Conservation (phyloP, 2,797 vertebrate genomes). For the Sebastes kiyomatsui region DNA sequence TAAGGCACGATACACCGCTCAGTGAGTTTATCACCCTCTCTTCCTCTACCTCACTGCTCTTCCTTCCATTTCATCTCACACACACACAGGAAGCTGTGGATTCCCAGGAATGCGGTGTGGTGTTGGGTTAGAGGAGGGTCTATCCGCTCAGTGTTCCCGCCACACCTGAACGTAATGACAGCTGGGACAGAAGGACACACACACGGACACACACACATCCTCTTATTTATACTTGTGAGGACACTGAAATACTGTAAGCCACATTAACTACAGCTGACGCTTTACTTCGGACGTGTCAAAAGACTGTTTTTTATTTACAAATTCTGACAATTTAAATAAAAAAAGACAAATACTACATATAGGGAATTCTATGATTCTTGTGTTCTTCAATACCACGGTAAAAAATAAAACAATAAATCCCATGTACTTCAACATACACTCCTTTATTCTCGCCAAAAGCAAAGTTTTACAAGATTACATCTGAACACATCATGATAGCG, state of each 20-base stretch:
- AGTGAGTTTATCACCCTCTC: conserved; percentile 26
- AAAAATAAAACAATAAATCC: too few relatives aligned
- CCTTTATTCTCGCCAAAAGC: too few relatives aligned
- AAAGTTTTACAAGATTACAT: too few relatives aligned
- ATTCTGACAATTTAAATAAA: not conserved
- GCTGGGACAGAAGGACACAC: conserved; percentile 14
- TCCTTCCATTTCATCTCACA: conserved; percentile 23
- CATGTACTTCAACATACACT: too few relatives aligned
- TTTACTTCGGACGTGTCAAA: not conserved
- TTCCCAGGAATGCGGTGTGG: conserved; percentile 53
- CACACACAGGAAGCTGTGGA: conserved; percentile 34
- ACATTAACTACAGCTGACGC: not conserved
- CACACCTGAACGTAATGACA: conserved; percentile 60
- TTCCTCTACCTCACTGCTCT: conserved; percentile 36
- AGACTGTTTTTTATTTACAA: not conserved
- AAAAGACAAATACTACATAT: not conserved
- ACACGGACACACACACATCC: not conserved
- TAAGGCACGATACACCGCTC: conserved; percentile 5
- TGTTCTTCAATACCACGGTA: too few relatives aligned
- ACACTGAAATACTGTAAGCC: not conserved
- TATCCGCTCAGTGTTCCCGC: conserved; percentile 43
- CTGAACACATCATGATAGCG: too few relatives aligned
- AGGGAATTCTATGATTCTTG: too few relatives aligned
- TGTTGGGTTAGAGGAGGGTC: conserved; percentile 42
- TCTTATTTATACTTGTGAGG: not conserved